A percentile compares a stretch with the other conserved stretches of the same genome.
Evolutionary conservation across 2,113 vertebrate genomes (phyloP).

Genomic region (Elephantulus edwardii): DNA sequence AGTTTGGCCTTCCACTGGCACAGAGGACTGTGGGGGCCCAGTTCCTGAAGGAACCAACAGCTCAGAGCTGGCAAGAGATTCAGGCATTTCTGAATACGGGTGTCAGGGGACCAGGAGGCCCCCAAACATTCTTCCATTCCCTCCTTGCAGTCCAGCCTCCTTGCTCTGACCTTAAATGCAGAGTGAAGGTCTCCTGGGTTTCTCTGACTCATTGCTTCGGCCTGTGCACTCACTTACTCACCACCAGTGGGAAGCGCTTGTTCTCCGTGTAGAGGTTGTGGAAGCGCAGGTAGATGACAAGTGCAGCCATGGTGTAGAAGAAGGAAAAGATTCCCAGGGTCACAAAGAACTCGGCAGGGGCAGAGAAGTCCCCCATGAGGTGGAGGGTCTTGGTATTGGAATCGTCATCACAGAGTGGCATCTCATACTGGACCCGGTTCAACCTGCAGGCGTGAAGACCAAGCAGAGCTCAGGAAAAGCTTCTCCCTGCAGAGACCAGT

Average conservation of each 20-base stretch:
- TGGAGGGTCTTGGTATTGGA: constrained; percentile 63
- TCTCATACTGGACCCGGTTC: constrained; percentile 84
- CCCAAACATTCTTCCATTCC: not conserved
- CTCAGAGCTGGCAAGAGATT: not conserved
- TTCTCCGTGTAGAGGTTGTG: constrained; percentile 89
- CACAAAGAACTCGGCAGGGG: constrained; percentile 94
- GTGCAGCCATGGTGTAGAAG: constrained; percentile 90
- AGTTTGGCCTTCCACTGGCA: not conserved
- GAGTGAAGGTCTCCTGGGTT: not conserved
- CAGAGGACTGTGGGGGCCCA: constrained; percentile 84
- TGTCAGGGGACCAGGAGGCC: not conserved
- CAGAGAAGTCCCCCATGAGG: constrained; percentile 90
- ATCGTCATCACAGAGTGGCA: constrained; percentile 81
- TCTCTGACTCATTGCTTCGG: not conserved
- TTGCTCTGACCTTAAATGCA: not conserved
- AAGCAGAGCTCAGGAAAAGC: not conserved
- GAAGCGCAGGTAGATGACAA: constrained; percentile 93
- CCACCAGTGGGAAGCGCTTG: constrained; percentile 87
- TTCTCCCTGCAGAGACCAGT: not conserved
- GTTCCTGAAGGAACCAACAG: constrained; percentile 90
- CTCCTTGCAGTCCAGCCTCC: not conserved
- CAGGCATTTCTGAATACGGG: not conserved
- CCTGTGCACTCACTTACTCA: constrained; percentile 76
- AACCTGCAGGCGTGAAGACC: constrained; percentile 82
- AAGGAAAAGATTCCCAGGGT: constrained; percentile 94